Evolutionary conservation across 2,113 vertebrate genomes (phyloP), one percentile per base, ranked within the genome.

Genomic region (Oryzias woworae): DNA sequence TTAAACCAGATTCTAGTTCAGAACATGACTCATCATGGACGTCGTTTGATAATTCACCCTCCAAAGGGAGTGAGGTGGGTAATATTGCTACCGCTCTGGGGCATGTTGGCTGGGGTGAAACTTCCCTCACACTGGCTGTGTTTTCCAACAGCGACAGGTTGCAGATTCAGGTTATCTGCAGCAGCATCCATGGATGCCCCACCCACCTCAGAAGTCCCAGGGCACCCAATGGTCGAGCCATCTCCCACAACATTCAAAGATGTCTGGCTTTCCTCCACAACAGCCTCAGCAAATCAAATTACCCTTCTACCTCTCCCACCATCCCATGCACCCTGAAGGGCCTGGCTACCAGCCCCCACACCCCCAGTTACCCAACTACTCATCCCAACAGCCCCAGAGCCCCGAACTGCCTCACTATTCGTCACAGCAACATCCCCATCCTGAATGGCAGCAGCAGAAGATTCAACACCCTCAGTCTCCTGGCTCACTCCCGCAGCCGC

Each of bases 1-100:
- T 62, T 56, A 14, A 3, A 14, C 49, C 49, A 12, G 7, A 6
- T 26, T 55, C 23, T 24, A 17, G 49, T 17, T 41, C 10, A 17
- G 24, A 6, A 22, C 31, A 53, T 0, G 0, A 18, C 0, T 10
- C 20, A 46, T 57, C 23, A 22, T 31, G 22, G 56, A 45, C 17
- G 24, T 4, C 41, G 24, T 31, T 43, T 47, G 48, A 13, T 23
- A 48, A 24, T 62, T 69, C 24, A 3, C 14, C 14, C 16, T 51
- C 31, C 1, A 47, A 20, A 43, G 65, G 15, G 63, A 63, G 58
- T 49, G 26, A 36, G 26, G 53, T 54, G 12, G 18, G 53, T 53
- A 48, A 48, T 18, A 20, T 1, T 2, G 17, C 7, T 47, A 20
- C n/a, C n/a, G 12, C 20, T n/a, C 7, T 47, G 47, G n/a, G 47